Base-by-base conservation (phyloP, 2,113 vertebrate genomes). In the Agelaius tricolor region DNA sequence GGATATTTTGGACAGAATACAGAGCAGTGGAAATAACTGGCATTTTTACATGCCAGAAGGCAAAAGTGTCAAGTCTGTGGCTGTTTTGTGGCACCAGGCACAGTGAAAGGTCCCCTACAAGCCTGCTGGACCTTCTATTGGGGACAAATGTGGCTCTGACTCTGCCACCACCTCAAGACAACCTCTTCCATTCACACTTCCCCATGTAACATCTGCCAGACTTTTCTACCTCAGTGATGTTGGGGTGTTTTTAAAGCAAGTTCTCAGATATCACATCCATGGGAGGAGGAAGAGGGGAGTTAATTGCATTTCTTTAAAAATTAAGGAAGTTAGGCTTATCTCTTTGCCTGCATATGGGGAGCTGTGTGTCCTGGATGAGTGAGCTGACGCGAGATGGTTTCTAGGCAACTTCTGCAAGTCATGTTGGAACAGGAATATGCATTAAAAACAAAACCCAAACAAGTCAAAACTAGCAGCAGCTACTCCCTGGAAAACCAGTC, bases 321-420 rank as follows among this genome's bases (percentile, higher is more conserved):
- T 72, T 81, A 82, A 83, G 72, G 84, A 85, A 88, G 76, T 95
- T 93, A 47, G 57, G 96, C 94, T 98, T 97, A 97, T 97, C 96
- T 96, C 85, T 78, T 93, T 85, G 87, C 95, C 87, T 95, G 96
- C 97, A 96, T 49, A 89, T 63, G 79, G 95, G 94, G 73, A 96
- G 81, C 80, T 4, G 15, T 52, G 87, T 87, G 76, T 88, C 67
- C 77, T 94, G 96, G 92, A 89, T 83, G 94, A 95, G 93, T 39
- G 57, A n/a, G 82, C 89, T 96, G 95, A 94, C 1, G 11, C 0
- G 41, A 93, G 96, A 89, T 90, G 86, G 96, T 97, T 97, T 96
- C 97, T 84, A 97, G 92, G 97, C 96, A 94, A 97, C 94, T 97
- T 94, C 94, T 77, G 58, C 93, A 92, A 81, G 35, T 93, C 94